Evolutionary conservation across 2,888 invertebrate genomes (phyloP).

Genomic region (Pemphredon lugubris): DNA sequence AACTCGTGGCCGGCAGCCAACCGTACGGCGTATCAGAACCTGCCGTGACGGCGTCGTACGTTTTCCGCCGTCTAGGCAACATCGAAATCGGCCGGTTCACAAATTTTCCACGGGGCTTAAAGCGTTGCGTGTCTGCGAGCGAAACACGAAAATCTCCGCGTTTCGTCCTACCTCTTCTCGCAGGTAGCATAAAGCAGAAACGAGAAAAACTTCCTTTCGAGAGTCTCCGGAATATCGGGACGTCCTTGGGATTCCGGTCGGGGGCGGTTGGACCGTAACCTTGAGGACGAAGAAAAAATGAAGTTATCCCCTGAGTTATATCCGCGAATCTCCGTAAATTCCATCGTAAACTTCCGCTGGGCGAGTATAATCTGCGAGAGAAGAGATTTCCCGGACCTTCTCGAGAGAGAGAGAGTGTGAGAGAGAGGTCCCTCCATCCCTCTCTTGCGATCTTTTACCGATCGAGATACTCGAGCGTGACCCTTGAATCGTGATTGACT

Average conservation of each 20-base stretch:
- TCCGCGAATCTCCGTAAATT: constrained; percentile 15
- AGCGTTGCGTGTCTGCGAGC: background rate
- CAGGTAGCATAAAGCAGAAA: no score
- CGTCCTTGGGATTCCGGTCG: background rate
- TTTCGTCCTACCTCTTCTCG: no score
- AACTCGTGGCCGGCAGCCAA: constrained; percentile 38
- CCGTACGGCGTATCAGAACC: constrained; percentile 16
- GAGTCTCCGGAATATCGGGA: no score
- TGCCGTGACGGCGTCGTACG: constrained; percentile 13
- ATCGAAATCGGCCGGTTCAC: background rate
- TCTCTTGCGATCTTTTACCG: background rate
- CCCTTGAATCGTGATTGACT: constrained; percentile 35
- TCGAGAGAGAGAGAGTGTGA: background rate
- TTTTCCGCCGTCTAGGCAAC: constrained; percentile 16
- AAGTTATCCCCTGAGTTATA: constrained; percentile 1
- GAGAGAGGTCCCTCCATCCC: background rate
- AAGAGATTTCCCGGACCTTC: background rate
- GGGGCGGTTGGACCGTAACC: constrained; percentile 5
- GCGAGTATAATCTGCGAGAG: constrained; percentile 10
- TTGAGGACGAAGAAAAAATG: constrained; percentile 1
- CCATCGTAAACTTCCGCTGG: background rate
- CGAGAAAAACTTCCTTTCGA: no score
- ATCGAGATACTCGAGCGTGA: no score
- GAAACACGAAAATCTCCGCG: no score
- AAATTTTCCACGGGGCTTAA: background rate